Conservation (phyloP, 37 sponge, comb jelly and placozoan species). For the Mnemiopsis leidyi region DNA sequence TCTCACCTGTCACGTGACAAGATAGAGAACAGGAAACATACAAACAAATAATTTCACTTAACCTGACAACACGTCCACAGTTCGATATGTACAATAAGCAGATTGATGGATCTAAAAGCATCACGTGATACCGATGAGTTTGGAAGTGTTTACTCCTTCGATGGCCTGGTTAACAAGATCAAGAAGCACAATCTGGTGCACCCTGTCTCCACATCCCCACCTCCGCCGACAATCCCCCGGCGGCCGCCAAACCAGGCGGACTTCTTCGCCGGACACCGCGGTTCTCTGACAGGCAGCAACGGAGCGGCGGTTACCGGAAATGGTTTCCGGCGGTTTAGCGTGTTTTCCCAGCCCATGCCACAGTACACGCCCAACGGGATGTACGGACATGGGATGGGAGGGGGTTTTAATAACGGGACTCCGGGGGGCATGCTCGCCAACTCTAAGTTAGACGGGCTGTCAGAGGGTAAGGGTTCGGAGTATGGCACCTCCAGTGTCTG, state of each 20-base stretch:
- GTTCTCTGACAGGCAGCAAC: not conserved
- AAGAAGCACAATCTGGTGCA: not conserved
- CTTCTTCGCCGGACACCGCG: not conserved
- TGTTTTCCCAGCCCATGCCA: not conserved
- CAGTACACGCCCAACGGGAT: not conserved
- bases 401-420: not conserved
- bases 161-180: slow-evolving; percentile 39
- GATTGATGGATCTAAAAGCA: not conserved
- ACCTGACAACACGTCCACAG: too few species aligned
- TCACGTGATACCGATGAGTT: slow-evolving; percentile 22
- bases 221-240: not conserved
- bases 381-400: not conserved
- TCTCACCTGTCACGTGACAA: too few species aligned
- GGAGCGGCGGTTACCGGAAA: not conserved
- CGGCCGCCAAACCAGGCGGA: not conserved
- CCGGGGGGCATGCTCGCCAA: not conserved
- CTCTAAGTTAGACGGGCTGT: not conserved
- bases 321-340: slow-evolving; percentile 36
- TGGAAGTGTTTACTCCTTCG: slow-evolving; percentile 62
- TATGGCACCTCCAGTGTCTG: not conserved
- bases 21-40: too few species aligned
- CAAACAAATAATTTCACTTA: too few species aligned
- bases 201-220: not conserved
- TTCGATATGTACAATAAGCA: not conserved
- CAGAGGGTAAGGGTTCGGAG: not conserved